These are phyloP conservation scores for Platyscapa corneri DNA, from an alignment of 1,140 invertebrate genomes.

Conservation along the genomic window DNA sequence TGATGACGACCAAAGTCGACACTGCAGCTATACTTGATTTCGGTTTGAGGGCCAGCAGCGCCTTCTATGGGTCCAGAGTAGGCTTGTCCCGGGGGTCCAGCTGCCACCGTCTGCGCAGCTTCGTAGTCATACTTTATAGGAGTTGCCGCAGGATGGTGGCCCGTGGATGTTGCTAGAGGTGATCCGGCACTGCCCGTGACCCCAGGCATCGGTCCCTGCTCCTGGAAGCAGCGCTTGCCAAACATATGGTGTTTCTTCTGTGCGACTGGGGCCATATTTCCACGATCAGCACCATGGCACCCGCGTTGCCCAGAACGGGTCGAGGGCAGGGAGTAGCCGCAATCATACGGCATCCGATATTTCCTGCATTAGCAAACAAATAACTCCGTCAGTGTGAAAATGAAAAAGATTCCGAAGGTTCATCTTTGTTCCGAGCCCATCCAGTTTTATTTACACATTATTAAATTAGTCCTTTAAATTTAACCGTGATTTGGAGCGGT, in stretches of 20 bases:
- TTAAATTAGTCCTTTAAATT: too few species aligned
- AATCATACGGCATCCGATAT: conserved; percentile 85
- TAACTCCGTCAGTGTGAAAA: neutral
- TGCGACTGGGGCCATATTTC: conserved; percentile 79
- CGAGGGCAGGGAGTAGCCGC: conserved; percentile 76
- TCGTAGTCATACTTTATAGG: conserved; percentile 79
- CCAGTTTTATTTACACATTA: too few species aligned
- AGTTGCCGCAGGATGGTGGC: conserved; percentile 60
- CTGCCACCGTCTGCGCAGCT: conserved; percentile 74
- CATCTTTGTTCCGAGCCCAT: too few species aligned
- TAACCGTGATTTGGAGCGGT: too few species aligned
- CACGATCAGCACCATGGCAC: conserved; percentile 67
- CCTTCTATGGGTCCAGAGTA: conserved; percentile 73
- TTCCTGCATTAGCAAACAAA: conserved; percentile 73
- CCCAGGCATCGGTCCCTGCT: conserved; percentile 54
- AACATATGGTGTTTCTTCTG: conserved; percentile 95
- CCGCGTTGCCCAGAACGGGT: conserved; percentile 48
- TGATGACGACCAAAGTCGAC: conserved; percentile 81
- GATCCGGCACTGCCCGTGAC: conserved; percentile 54
- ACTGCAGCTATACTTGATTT: conserved; percentile 84
- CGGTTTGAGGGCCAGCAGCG: conserved; percentile 76
- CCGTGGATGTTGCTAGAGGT: conserved; percentile 50
- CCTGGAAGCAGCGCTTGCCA: conserved; percentile 89
- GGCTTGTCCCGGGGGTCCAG: conserved; percentile 73
- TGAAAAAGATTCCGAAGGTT: too few species aligned